Evolutionary conservation across 2,113 vertebrate genomes (phyloP).

Genomic region (Campylomormyrus numenius): DNA sequence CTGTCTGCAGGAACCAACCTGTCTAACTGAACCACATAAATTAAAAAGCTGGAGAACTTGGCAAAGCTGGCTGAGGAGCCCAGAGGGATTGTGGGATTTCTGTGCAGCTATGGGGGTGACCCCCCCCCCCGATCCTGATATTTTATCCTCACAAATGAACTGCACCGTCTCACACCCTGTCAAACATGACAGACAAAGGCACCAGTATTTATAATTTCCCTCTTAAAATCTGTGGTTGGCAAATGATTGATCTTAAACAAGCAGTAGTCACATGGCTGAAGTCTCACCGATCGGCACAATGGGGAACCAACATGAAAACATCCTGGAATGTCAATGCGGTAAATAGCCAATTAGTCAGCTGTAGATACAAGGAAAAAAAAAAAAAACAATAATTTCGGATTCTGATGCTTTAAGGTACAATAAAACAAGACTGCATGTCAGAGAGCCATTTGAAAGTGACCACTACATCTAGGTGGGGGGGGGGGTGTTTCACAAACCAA

Average conservation of each 20-base stretch:
- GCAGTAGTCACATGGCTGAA: background rate
- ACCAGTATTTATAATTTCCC: background rate
- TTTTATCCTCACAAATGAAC: background rate
- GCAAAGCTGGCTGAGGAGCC: background rate
- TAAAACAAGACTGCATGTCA: background rate
- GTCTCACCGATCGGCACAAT: background rate
- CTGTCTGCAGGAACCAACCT: background rate
- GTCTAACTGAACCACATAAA: background rate
- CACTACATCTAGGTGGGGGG: background rate
- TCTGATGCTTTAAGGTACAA: background rate
- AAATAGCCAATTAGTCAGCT: background rate
- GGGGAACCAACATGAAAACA: background rate
- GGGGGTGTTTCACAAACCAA: background rate
- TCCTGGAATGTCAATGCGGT: background rate
- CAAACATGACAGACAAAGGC: background rate
- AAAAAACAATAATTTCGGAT: background rate
- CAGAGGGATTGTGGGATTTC: conserved; percentile 5
- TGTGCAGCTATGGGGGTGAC: background rate
- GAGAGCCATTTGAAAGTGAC: background rate
- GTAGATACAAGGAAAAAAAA: background rate
- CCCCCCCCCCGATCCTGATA: background rate
- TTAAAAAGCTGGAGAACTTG: conserved; percentile 22
- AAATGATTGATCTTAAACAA: background rate
- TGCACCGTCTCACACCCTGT: background rate
- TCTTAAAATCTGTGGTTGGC: background rate